These are phyloP conservation scores for Pheosia tremula DNA, from an alignment of 2,888 invertebrate species.

Conservation along the genomic window DNA sequence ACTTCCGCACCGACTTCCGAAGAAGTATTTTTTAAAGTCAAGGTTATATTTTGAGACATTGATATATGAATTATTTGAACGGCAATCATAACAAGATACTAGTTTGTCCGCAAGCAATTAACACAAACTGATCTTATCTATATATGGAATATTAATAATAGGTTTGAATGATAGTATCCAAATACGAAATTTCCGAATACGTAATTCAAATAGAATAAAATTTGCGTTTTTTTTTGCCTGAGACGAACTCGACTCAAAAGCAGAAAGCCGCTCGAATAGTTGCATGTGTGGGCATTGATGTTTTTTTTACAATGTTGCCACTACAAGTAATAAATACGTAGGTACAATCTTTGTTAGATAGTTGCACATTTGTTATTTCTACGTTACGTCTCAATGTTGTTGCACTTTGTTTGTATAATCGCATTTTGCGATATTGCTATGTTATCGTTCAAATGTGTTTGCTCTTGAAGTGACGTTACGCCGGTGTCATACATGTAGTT, in stretches of 20 bases:
- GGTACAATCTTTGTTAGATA: background rate
- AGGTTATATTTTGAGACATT: constrained; percentile 39
- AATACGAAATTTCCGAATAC: too few relatives aligned
- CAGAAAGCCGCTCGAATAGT: too few relatives aligned
- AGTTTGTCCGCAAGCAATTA: background rate
- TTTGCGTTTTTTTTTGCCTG: too few relatives aligned
- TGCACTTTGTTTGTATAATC: background rate
- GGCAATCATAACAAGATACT: constrained; percentile 16
- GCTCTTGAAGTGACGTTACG: too few relatives aligned
- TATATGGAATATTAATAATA: background rate
- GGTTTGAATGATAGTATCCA: too few relatives aligned
- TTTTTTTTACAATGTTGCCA: too few relatives aligned
- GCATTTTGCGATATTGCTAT: background rate
- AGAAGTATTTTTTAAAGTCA: constrained; percentile 49
- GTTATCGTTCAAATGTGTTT: constrained; percentile 1
- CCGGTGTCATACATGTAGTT: too few relatives aligned
- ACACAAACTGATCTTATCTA: background rate
- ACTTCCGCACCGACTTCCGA: constrained; percentile 64
- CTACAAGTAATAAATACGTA: too few relatives aligned
- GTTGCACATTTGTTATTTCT: background rate
- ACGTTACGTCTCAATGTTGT: background rate
- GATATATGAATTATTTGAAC: constrained; percentile 6
- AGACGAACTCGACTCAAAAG: too few relatives aligned
- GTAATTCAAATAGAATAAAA: too few relatives aligned
- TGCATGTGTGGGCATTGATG: too few relatives aligned